A percentile compares a stretch with the other conserved stretches of the same genome.
Evolutionary conservation across 2,113 vertebrate species (phyloP).

Genomic region (Entelurus aequoreus): DNA sequence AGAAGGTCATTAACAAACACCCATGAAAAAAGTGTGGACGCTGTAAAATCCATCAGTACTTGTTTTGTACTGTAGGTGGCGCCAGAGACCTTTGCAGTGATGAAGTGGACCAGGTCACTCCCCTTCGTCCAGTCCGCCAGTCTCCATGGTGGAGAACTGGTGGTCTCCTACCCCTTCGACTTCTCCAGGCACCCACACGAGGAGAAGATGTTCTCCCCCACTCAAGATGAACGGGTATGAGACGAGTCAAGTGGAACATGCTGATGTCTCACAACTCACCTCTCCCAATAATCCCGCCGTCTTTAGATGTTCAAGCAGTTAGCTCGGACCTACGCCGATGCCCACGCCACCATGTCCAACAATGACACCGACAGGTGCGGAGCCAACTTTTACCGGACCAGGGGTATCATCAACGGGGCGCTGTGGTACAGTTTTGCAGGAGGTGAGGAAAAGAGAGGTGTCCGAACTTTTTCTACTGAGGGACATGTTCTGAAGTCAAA

Average conservation of each 20-base stretch:
- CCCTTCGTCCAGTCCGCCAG: conserved; percentile 93
- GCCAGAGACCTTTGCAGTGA: conserved; percentile 91
- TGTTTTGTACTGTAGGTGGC: conserved; percentile 76
- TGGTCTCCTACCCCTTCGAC: conserved; percentile 94
- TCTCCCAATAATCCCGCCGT: background rate
- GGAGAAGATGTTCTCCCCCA: conserved; percentile 88
- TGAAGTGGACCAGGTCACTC: conserved; percentile 88
- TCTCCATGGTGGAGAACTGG: conserved; percentile 92
- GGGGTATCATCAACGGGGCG: conserved; percentile 92
- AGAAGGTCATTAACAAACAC: too few species aligned
- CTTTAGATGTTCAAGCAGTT: conserved; percentile 78
- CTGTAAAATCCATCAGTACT: background rate
- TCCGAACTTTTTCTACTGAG: background rate
- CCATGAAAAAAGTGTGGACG: too few species aligned
- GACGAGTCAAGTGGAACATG: background rate
- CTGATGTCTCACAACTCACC: background rate
- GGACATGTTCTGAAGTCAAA: too few species aligned
- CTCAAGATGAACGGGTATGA: conserved; percentile 89
- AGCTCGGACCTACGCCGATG: conserved; percentile 84
- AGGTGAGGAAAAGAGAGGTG: conserved; percentile 68
- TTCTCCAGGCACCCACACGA: conserved; percentile 84
- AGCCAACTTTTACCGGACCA: conserved; percentile 79
- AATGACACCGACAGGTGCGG: conserved; percentile 85
- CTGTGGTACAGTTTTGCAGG: conserved; percentile 97
- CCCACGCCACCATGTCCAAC: conserved; percentile 86